phyloP scores from a whole-genome alignment of 2,888 invertebrate genomes.

The Erebia epiphron region DNA sequence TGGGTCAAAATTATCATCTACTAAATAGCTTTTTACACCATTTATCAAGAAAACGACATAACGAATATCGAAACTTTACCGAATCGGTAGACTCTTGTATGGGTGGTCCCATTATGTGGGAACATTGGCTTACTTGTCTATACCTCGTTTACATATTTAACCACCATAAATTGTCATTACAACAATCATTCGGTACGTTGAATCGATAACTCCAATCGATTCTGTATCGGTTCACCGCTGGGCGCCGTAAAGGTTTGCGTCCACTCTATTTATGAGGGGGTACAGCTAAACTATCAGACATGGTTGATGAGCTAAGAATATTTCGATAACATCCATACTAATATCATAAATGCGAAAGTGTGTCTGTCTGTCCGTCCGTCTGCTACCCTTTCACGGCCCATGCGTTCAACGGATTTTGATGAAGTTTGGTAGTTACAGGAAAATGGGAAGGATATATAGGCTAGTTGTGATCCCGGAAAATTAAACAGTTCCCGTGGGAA shows the following conservation, averaged over 20 bases:
- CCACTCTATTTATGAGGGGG: conserved; percentile 12
- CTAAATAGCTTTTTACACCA: conserved; percentile 31
- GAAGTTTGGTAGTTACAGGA: too few relatives aligned
- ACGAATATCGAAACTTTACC: conserved; percentile 15
- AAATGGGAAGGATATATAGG: too few relatives aligned
- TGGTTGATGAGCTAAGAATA: not conserved
- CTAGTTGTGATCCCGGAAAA: too few relatives aligned
- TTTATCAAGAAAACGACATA: conserved; percentile 27
- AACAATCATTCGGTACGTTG: conserved; percentile 72
- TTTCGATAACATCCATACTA: not conserved
- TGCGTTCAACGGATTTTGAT: too few relatives aligned
- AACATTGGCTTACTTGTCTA: conserved; percentile 62
- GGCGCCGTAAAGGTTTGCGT: conserved; percentile 52
- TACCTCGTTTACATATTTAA: conserved; percentile 73
- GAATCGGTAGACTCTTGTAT: conserved; percentile 15
- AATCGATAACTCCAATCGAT: conserved; percentile 54
- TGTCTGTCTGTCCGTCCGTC: too few relatives aligned
- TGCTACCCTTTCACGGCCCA: too few relatives aligned
- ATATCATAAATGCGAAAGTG: too few relatives aligned
- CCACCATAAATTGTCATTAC: conserved; percentile 79
- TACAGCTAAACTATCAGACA: not conserved
- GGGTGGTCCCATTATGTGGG: conserved; percentile 69
- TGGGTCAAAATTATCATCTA: conserved; percentile 10
- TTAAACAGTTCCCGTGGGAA: too few relatives aligned
- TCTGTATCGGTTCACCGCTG: conserved; percentile 60